phyloP scores from a whole-genome alignment of 1,140 invertebrate genomes.

The Drosophila sproati region DNA sequence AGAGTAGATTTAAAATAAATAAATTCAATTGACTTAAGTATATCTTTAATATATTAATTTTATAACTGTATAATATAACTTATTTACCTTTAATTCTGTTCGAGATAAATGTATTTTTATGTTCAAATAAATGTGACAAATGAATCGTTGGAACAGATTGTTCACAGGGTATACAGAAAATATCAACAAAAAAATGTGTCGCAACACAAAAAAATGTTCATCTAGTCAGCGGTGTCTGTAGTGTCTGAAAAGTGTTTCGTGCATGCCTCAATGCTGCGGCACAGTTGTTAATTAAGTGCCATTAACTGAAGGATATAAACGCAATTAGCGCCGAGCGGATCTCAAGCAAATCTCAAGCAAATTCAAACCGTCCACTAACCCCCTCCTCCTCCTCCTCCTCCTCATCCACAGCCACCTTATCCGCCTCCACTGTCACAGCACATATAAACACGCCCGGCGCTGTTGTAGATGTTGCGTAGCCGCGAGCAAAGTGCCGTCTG shows the following conservation, averaged over 20 bases:
- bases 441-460: conserved; percentile 58
- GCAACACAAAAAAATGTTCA: conserved; percentile 31
- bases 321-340: conserved; percentile 79
- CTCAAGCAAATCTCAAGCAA: conserved; percentile 70
- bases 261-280: conserved; percentile 68
- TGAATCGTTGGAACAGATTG: background rate
- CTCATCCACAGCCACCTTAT: background rate
- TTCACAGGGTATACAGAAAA: background rate
- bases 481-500: conserved; percentile 70
- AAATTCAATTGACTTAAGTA: too few species aligned
- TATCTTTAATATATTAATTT: too few species aligned
- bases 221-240: conserved; percentile 41
- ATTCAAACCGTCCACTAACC: background rate
- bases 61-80: too few species aligned
- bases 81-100: too few species aligned
- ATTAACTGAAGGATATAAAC: conserved; percentile 84
- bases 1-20: too few species aligned
- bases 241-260: conserved; percentile 53
- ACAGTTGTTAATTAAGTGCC: conserved; percentile 83
- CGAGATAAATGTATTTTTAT: too few species aligned
- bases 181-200: background rate
- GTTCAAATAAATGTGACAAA: too few species aligned
- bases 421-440: background rate
- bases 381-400: background rate
- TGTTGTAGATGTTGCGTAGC: conserved; percentile 79